Base-by-base conservation (phyloP, 1,140 invertebrate species). In the Trypoxylus dichotomus region DNA sequence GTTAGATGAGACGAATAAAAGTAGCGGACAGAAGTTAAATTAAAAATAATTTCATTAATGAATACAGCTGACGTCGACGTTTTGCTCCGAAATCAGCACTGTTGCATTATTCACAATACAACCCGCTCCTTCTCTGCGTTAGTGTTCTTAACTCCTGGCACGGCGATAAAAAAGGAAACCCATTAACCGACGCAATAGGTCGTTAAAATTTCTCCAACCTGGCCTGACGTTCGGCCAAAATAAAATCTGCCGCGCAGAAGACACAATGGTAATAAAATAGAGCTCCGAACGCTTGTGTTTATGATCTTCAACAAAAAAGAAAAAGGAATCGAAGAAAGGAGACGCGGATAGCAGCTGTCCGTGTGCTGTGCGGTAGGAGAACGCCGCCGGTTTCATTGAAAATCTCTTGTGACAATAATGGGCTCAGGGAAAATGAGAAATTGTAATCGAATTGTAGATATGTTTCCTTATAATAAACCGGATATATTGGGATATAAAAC, bases 41-140 rank as follows among this genome's bases (percentile, higher is more conserved):
- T 68, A 68, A 68, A 68, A 68, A 68, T 68, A 68, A 68, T 68
- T 68, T 68, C 60, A 68, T 68, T 68, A 68, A 68, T 68, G 60
- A 68, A 68, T 68, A 68, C 60, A 68, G 21, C 60, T 68, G 60
- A 68, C 60, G 60, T 68, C 60, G 21, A 24, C 60, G 24, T 68
- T 68, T 68, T 15, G 21, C 60, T 29, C 60, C 60, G 60, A 68
- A 68, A 68, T 68, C 60, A 68, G 60, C 60, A 24, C 60, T 68
- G 21, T 68, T 68, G 60, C 60, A 68, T 68, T 68, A 68, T 68
- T 68, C 60, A 68, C 60, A 68, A 68, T 68, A 68, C 60, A 68
- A 68, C 60, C 60, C 24, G 6, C 60, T 27, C 24, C 5, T 10
- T 15, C 24, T 15, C 47, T 54, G n/a, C 32, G 47, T 19, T 68